phyloP scores from a whole-genome alignment of 1,140 invertebrate genomes.

The Scaptomyza montana region DNA sequence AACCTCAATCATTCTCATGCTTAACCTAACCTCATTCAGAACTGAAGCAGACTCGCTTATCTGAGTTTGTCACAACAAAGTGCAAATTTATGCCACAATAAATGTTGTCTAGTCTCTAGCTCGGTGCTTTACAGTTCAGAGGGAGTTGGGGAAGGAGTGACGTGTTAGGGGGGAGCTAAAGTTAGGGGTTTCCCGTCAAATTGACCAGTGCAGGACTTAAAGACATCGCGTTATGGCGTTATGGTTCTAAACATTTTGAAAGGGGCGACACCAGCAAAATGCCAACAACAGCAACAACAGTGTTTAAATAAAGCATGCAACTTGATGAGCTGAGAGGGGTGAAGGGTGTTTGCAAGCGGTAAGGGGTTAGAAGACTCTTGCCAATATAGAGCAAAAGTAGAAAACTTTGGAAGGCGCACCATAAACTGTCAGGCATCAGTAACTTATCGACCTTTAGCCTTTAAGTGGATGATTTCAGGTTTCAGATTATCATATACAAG shows the following conservation, averaged over 20 bases:
- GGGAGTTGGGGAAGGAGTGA: not conserved
- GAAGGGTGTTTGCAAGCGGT: not conserved
- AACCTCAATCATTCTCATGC: conserved; percentile 12
- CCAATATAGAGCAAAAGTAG: conserved; percentile 20
- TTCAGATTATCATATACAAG: conserved; percentile 63
- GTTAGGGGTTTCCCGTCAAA: not conserved
- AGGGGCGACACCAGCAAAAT: conserved; percentile 53
- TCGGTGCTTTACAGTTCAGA: not conserved
- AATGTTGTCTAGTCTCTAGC: conserved; percentile 45
- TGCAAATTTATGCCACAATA: conserved; percentile 79
- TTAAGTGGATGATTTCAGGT: conserved; percentile 80
- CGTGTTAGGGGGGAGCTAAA: not conserved
- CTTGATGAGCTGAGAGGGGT: conserved; percentile 37
- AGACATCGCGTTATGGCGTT: conserved; percentile 4
- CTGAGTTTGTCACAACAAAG: conserved; percentile 65
- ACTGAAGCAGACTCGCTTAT: conserved; percentile 7
- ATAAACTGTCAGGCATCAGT: conserved; percentile 80
- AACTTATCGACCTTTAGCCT: conserved; percentile 81
- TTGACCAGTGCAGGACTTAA: conserved; percentile 21
- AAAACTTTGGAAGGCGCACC: conserved; percentile 45
- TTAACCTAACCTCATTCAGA: conserved; percentile 40
- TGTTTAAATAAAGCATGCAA: conserved; percentile 64
- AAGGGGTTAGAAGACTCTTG: conserved; percentile 18
- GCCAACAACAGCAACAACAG: conserved; percentile 56
- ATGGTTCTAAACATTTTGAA: conserved; percentile 15